Evolutionary conservation across 2,888 invertebrate genomes (phyloP), one percentile per base, ranked within the genome.

Genomic region (Perizoma affinitatum): DNA sequence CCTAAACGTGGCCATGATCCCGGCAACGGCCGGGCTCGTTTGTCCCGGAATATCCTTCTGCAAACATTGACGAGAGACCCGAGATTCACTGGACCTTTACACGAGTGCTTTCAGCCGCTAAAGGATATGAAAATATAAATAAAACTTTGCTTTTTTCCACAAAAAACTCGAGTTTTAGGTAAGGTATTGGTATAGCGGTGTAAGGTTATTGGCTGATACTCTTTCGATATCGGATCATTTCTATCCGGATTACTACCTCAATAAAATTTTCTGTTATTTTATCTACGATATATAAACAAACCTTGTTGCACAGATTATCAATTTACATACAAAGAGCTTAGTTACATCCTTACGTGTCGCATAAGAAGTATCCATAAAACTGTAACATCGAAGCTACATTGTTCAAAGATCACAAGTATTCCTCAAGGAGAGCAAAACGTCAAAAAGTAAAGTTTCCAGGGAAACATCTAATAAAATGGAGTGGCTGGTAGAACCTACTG

Each of bases 11-110:
- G 78, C 83, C 83, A 74, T 86, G 87, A 88, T 88, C 88, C 84
- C 79, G 80, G 82, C 84, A 84, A 87, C 82, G 81, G 79, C 79
- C 78, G 79, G 74, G 72, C 86, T 89, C 88, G 89, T 90, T 90
- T 90, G 90, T 90, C 87, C 84, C 86, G 85, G 86, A 82, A 87
- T 87, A 87, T 88, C 88, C 90, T 84, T 87, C 81, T 82, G 88
- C 87, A 91, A 90, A 90, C 90, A 89, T 84, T 84, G 84, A 77
- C 86, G 82, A 80, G 85, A 80, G 85, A 86, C 83, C 87, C 87
- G 84, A 86, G 85, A 88, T 89, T 87, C 87, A 86, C 87, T 85
- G 85, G 87, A 86, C 88, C 88, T 88, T 87, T 85, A 83, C 85
- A 84, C 82, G 82, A 87, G 86, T 85, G 84, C 87, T 86, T 83